Evolutionary conservation across 2,888 invertebrate genomes (phyloP), one percentile per base, ranked within the genome.

Genomic region (Catocala nupta): DNA sequence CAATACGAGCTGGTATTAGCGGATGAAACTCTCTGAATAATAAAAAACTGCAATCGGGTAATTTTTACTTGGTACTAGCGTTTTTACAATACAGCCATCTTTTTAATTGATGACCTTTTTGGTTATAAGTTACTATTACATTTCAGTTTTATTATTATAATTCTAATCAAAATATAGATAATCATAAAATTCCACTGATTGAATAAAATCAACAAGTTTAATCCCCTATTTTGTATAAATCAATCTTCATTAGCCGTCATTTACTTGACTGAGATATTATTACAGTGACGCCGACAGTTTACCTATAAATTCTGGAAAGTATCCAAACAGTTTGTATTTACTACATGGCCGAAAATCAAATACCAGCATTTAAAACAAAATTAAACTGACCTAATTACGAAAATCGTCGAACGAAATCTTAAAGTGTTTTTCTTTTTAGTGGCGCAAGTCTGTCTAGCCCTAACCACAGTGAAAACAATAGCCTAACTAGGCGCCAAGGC

Each of bases 391-490:
- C 77, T 64, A 71, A 72, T 77, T 70, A 63, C 50, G 9, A 63
- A 59, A 13, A 64, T 62, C 55, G 58, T 62, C n/a, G 52, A 56
- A 76, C 52, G 64, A 65, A 66, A 58, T 65, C 54, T 52, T 34
- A 9, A 60, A 52, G 33, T 50, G 55, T 53, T 53, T 68, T 67
- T 76, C 63, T 75, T 70, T 84, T 81, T 81, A 81, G 82, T 85
- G 78, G 85, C 81, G 65, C 78, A 79, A 70, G 77, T 78, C 82
- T 75, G 78, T 65, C 65, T 67, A 75, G 74, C 77, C 80, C 78
- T 77, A 81, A 74, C 78, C 75, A 71, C 71, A 65, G 60, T 68
- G 65, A 81, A 81, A 87, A 92, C 91, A 92, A 92, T 88, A 81
- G 82, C 72, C 73, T 88, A 88, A 87, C 89, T 88, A 89, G 87